These are phyloP conservation scores for Eristalis tenax DNA, from an alignment of 2,888 invertebrate species.

Conservation along the genomic window DNA sequence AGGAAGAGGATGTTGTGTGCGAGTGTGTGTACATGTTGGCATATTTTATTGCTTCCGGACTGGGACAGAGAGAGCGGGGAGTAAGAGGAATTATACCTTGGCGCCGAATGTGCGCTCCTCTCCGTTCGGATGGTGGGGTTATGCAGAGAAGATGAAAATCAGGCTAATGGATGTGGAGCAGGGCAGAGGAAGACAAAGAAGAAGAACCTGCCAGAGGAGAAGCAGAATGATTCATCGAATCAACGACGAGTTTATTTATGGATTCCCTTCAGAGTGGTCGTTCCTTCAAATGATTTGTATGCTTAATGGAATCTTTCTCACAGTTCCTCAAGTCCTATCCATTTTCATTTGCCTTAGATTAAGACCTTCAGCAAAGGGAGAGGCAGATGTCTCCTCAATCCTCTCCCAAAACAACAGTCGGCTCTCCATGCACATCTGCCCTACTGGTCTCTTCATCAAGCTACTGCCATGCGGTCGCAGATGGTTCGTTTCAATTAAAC, in stretches of 20 bases:
- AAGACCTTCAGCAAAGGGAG: too few species aligned
- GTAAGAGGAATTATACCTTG: constrained; percentile 24
- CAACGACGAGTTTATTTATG: neutral
- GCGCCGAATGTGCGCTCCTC: constrained; percentile 42
- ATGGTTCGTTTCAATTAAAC: neutral
- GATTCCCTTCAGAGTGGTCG: neutral
- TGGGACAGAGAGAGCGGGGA: neutral
- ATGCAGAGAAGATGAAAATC: constrained; percentile 53
- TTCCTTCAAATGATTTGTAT: neutral
- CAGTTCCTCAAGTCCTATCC: neutral
- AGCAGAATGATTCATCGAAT: constrained; percentile 50
- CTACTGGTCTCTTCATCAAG: too few species aligned
- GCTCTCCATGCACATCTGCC: neutral
- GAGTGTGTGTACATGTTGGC: constrained; percentile 27
- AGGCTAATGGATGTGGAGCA: constrained; percentile 52
- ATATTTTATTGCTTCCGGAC: constrained; percentile 62
- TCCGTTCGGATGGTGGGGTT: constrained; percentile 17
- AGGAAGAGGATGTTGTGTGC: neutral
- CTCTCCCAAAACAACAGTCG: too few species aligned
- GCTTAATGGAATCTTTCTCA: neutral
- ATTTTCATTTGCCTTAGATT: neutral
- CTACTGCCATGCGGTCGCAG: neutral
- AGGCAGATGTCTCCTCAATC: too few species aligned
- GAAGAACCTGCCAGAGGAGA: constrained; percentile 1
- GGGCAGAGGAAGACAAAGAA: constrained; percentile 1